Evolutionary conservation across 2,113 vertebrate genomes (phyloP).

Genomic region (Bostrychus sinensis): DNA sequence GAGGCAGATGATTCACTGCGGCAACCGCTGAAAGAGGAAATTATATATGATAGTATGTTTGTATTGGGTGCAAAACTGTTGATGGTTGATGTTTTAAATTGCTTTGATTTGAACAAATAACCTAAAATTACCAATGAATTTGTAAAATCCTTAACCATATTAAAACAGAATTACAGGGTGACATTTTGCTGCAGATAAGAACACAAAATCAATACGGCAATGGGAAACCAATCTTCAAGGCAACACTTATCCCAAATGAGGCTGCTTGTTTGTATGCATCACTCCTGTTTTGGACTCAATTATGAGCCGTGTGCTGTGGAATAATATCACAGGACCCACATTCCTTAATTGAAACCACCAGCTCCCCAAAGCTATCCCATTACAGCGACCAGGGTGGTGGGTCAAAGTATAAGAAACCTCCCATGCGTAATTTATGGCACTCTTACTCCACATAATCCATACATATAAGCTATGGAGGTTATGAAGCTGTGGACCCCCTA

Average conservation of each 20-base stretch:
- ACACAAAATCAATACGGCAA: constrained; percentile 24
- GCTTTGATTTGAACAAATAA: background rate
- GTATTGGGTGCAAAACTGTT: too few relatives aligned
- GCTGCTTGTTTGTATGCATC: constrained; percentile 4
- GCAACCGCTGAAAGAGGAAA: too few relatives aligned
- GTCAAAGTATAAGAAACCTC: constrained; percentile 59
- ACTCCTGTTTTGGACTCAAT: constrained; percentile 28
- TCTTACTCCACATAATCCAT: constrained; percentile 67
- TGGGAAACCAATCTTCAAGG: constrained; percentile 17
- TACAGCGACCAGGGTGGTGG: constrained; percentile 46
- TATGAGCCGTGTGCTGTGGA: constrained; percentile 14
- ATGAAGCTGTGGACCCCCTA: constrained; percentile 48
- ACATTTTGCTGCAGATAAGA: background rate
- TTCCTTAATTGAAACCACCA: constrained; percentile 60
- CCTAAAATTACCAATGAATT: background rate
- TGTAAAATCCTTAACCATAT: background rate
- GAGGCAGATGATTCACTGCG: too few relatives aligned
- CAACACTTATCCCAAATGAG: constrained; percentile 7
- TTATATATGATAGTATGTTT: too few relatives aligned
- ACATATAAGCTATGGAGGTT: constrained; percentile 53
- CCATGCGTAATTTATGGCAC: constrained; percentile 57
- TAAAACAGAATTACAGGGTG: background rate
- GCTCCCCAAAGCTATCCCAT: constrained; percentile 44
- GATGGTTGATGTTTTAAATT: too few relatives aligned
- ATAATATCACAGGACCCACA: constrained; percentile 43